Conservation (phyloP, 2,888 invertebrate species). For the Cotesia congregata region DNA sequence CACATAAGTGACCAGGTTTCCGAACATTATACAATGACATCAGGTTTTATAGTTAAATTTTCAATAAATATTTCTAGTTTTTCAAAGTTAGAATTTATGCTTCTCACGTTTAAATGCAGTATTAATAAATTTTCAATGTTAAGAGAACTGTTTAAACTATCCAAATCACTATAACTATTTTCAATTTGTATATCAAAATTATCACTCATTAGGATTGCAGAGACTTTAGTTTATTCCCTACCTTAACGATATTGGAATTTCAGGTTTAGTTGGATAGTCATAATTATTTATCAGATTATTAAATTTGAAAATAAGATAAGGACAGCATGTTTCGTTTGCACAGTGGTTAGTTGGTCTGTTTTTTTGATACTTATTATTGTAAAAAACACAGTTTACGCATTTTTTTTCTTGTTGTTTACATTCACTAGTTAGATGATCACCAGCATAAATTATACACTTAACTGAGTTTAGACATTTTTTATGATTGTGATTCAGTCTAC, state of each 20-base stretch:
- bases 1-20: slow-evolving; percentile 32
- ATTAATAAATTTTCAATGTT: slow-evolving; percentile 8
- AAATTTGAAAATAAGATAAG: background rate
- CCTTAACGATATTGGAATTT: too few species aligned
- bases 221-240: too few species aligned
- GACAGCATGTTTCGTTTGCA: slow-evolving; percentile 17
- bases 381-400: slow-evolving; percentile 13
- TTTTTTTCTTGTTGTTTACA: slow-evolving; percentile 1
- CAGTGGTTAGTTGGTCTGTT: slow-evolving; percentile 4
- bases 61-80: slow-evolving; percentile 32
- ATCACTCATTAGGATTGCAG: too few species aligned
- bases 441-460: slow-evolving; percentile 12
- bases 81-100: slow-evolving; percentile 31
- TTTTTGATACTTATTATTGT: background rate
- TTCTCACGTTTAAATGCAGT: slow-evolving; percentile 37
- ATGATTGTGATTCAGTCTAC: background rate
- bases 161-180: background rate
- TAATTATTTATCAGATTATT: slow-evolving; percentile 4
- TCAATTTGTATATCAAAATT: too few species aligned
- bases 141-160: slow-evolving; percentile 1
- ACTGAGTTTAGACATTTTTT: slow-evolving; percentile 1
- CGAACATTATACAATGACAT: slow-evolving; percentile 36
- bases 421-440: background rate
- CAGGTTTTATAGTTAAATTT: slow-evolving; percentile 29
- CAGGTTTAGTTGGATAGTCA: slow-evolving; percentile 17